Evolutionary conservation across 2,888 invertebrate species (phyloP), one percentile per base, ranked within the genome.

Genomic region (Bombylius major): DNA sequence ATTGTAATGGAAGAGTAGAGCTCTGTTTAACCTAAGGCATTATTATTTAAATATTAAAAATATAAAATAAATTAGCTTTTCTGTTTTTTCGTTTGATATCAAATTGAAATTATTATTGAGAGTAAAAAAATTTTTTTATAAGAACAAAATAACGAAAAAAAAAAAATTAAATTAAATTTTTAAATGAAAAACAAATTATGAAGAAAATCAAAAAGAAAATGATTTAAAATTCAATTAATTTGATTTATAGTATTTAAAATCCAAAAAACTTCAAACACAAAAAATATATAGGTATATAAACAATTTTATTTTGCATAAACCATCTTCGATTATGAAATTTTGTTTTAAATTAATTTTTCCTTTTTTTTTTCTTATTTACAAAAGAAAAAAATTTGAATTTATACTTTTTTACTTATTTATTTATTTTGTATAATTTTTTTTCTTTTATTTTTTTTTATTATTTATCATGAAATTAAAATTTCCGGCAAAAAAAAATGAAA

Each of bases 401-500:
- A 44, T 9, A 11, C 23, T 13, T 42, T 47, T 31, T 52, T n/a
- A n/a, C n/a, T 44, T 50, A 32, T 52, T 48, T 46, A 23, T n/a
- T 52, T 47, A 39, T 54, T 58, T 60, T 62, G 59, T 50, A 60
- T 58, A 57, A 59, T 49, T 59, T 59, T 61, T 58, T 55, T 51
- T 56, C 56, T 59, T 56, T 59, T 58, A 51, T 53, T n/a, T 23
- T 23, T 3, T 23, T 23, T 23, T 23, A 2, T 23, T 23, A 3
- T 60, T 44, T 44, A 12, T 47, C 13, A 32, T 47, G 44, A 51
- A 56, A 49, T 23, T 23, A 23, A 23, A 23, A 23, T 23, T 23
- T 23, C 23, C 23, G 23, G 23, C 45, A 23, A 49, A 48, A 50
- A 54, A 70, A 71, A 75, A 53, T 31, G 49, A 49, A 56, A 56